Percentiles rank a stretch among this genome's conserved stretches.
Conservation (phyloP, 1,140 invertebrate genomes). For the Magallana ariakensis region DNA sequence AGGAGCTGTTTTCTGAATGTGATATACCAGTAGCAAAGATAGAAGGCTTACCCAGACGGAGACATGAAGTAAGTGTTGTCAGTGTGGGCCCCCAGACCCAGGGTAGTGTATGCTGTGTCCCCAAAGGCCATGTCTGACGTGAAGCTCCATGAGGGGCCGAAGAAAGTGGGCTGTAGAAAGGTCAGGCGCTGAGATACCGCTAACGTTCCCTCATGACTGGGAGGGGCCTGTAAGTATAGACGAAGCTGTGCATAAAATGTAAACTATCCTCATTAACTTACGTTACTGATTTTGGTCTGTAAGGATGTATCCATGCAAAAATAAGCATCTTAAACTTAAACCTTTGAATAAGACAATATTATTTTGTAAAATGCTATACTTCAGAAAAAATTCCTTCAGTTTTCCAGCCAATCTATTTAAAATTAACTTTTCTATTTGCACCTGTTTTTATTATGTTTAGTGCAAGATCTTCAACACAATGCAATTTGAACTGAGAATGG, state of each 20-base stretch:
- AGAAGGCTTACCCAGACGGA: conserved; percentile 82
- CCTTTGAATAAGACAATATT: not conserved
- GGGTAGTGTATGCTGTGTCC: conserved; percentile 85
- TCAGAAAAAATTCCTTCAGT: not conserved
- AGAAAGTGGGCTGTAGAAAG: conserved; percentile 84
- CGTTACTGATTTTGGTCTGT: not conserved
- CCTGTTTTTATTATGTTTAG: too few species aligned
- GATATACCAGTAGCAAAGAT: too few species aligned
- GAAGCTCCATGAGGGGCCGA: conserved; percentile 82
- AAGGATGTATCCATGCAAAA: too few species aligned
- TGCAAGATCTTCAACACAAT: too few species aligned
- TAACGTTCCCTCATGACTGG: conserved; percentile 80
- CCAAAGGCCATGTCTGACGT: conserved; percentile 81
- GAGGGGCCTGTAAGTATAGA: conserved; percentile 57
- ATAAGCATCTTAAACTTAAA: not conserved
- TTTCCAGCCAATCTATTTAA: not conserved
- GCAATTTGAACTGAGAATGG: too few species aligned
- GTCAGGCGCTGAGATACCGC: conserved; percentile 81
- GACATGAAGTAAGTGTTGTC: conserved; percentile 88
- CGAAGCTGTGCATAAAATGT: not conserved
- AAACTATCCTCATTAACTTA: not conserved
- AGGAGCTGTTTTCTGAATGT: too few species aligned
- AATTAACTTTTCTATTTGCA: not conserved
- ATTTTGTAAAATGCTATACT: not conserved
- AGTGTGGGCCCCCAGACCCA: conserved; percentile 81